These are phyloP conservation scores for Cyphomyrmex costatus DNA, from an alignment of 1,140 invertebrate genomes.

Conservation along the genomic window DNA sequence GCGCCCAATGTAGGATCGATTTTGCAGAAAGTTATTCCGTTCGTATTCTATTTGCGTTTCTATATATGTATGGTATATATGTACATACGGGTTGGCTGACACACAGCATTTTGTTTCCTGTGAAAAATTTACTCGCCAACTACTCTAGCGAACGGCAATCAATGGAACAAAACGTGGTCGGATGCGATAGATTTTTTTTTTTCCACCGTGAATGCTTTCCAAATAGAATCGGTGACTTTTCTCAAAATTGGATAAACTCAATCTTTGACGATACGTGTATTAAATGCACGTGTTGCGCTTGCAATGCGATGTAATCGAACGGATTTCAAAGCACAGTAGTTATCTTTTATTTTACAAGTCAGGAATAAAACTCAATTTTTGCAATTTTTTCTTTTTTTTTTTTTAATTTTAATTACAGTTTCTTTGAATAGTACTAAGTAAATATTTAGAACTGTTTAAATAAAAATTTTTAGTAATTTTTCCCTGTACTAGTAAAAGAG, in stretches of 20 bases:
- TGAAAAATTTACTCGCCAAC: slow-evolving; percentile 44
- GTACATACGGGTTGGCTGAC: slow-evolving; percentile 13
- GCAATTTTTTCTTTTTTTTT: no score
- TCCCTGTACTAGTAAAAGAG: no score
- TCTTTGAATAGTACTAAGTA: no score
- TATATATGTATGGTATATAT: not conserved
- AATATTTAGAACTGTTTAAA: no score
- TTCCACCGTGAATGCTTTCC: not conserved
- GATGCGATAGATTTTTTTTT: slow-evolving; percentile 25
- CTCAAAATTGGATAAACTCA: slow-evolving; percentile 28
- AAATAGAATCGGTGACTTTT: slow-evolving; percentile 11
- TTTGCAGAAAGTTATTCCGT: slow-evolving; percentile 26
- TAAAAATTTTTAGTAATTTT: not conserved
- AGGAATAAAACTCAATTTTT: not conserved
- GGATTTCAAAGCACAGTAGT: not conserved
- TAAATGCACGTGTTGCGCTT: not conserved
- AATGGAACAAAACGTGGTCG: slow-evolving; percentile 35
- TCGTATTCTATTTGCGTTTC: slow-evolving; percentile 25
- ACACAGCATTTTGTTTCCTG: slow-evolving; percentile 22
- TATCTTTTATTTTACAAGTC: slow-evolving; percentile 5
- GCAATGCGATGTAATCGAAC: not conserved
- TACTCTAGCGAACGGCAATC: slow-evolving; percentile 38
- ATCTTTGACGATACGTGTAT: not conserved
- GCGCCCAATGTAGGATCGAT: slow-evolving; percentile 16
- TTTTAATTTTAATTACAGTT: no score